A percentile compares a stretch with the other conserved stretches of the same genome.
These are phyloP conservation scores for Microcebus ravelobensis DNA, from an alignment of 2,113 vertebrate species.

Conservation along the genomic window DNA sequence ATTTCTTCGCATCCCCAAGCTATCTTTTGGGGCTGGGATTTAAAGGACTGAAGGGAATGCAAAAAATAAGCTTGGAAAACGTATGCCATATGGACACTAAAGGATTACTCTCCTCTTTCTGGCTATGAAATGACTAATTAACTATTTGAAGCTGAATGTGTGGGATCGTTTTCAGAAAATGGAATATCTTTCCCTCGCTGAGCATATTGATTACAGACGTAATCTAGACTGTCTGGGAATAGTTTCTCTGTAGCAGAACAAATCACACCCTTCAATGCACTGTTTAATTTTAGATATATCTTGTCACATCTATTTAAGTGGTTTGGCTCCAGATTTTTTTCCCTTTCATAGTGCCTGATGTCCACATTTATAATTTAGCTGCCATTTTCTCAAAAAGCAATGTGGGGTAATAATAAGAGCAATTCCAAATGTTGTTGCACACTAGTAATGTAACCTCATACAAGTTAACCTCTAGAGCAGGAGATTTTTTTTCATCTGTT, in stretches of 20 bases:
- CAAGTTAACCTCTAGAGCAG: conserved; percentile 36
- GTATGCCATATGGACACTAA: conserved; percentile 52
- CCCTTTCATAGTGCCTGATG: conserved; percentile 15
- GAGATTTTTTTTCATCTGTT: neutral
- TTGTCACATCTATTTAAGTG: conserved; percentile 71
- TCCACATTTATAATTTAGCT: conserved; percentile 44
- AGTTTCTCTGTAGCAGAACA: conserved; percentile 60
- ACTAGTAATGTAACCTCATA: neutral
- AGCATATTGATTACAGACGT: conserved; percentile 66
- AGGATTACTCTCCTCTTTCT: conserved; percentile 66
- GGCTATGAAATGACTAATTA: conserved; percentile 73
- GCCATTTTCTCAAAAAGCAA: conserved; percentile 38
- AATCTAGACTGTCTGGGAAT: conserved; percentile 67
- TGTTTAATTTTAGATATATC: conserved; percentile 73
- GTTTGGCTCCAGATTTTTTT: conserved; percentile 36
- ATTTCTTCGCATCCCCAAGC: neutral
- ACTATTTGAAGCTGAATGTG: conserved; percentile 70
- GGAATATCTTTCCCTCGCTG: conserved; percentile 42
- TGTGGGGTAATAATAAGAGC: neutral
- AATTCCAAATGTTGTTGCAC: conserved; percentile 15
- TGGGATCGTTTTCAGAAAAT: conserved; percentile 69
- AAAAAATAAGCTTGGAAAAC: conserved; percentile 53
- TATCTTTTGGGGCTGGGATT: neutral
- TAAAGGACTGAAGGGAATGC: neutral
- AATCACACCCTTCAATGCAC: conserved; percentile 67